phyloP scores from a whole-genome alignment of 2,888 invertebrate genomes.

The Leptogaster cylindrica region DNA sequence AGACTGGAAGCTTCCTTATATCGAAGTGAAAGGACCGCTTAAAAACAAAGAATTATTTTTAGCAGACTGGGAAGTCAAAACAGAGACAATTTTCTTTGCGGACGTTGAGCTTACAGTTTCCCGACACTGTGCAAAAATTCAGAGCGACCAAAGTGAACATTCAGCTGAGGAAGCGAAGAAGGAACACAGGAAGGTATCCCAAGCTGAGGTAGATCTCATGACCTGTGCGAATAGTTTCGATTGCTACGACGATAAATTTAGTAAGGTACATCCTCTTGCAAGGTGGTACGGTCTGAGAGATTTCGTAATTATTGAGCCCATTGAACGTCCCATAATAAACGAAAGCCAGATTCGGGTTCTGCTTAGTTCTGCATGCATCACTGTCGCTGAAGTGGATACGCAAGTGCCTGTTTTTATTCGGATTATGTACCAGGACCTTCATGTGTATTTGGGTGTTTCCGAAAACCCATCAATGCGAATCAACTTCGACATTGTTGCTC shows the following conservation, averaged over 20 bases:
- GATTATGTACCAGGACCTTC: conserved; percentile 78
- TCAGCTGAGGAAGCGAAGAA: conserved; percentile 54
- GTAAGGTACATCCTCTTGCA: conserved; percentile 68
- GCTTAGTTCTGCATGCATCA: conserved; percentile 82
- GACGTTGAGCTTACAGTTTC: conserved; percentile 63
- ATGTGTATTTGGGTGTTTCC: conserved; percentile 80
- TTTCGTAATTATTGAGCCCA: conserved; percentile 78
- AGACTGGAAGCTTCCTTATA: conserved; percentile 69
- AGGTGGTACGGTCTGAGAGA: conserved; percentile 83
- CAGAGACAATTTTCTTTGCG: conserved; percentile 67
- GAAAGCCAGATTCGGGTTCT: conserved; percentile 79
- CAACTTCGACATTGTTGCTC: conserved; percentile 89
- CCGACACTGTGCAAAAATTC: conserved; percentile 57
- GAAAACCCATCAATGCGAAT: conserved; percentile 77
- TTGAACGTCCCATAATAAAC: conserved; percentile 66
- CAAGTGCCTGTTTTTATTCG: conserved; percentile 87
- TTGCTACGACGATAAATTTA: conserved; percentile 60
- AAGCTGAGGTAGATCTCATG: conserved; percentile 66
- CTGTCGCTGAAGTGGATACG: conserved; percentile 80
- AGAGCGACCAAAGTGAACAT: conserved; percentile 56
- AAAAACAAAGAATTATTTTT: conserved; percentile 62
- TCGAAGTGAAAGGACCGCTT: conserved; percentile 56
- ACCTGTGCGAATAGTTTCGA: conserved; percentile 70
- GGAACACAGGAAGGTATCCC: conserved; percentile 48
- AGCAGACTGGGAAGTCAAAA: conserved; percentile 64